Evolutionary conservation across 2,797 vertebrate species (phyloP), one percentile per base, ranked within the genome.

Genomic region (Varecia variegata): DNA sequence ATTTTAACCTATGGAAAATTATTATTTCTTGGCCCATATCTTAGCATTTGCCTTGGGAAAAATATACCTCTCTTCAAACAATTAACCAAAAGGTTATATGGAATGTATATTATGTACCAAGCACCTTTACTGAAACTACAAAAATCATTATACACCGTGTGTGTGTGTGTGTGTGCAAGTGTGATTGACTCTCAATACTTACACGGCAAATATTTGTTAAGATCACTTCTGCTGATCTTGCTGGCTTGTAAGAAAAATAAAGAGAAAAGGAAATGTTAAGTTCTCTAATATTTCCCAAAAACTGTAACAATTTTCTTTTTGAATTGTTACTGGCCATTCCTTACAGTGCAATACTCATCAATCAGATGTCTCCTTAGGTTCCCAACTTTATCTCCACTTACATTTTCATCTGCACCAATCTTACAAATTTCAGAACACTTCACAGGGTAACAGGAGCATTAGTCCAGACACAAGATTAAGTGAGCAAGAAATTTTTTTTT

Each of bases 81-180:
- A 20, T 62, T 32, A 93, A 92, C 47, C 70, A 35, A 93, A 88
- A 82, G 58, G 62, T 58, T 67, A 38, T 35, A 83, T 15, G 40
- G 79, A 95, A 97, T 96, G 65, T 47, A 13, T 43, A 88, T 76
- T 77, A 97, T 95, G 96, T 97, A 97, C 35, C 88, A 93, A 98
- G n/a, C 27, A 74, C 84, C 65, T 97, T 43, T 76, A 85, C 0
- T 86, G 65, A 96, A 77, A 87, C 74, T 47, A 67, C 43, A 92
- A 96, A 96, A 23, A 95, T 1, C 60, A 94, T 45, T 58, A 90
- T 73, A 81, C 43, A 70, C 93, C 32, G 18, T 20, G 2, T 74
- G n/a, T 13, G n/a, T 54, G 14, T 80, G 32, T 80, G 58, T 77
- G 9, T 35, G 43, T 9, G 38, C 38, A 8, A 32, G 20, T 65